A percentile compares a stretch with the other conserved stretches of the same genome.
Conservation (phyloP, 2,113 vertebrate species). For the Malurus alboscapulatus region DNA sequence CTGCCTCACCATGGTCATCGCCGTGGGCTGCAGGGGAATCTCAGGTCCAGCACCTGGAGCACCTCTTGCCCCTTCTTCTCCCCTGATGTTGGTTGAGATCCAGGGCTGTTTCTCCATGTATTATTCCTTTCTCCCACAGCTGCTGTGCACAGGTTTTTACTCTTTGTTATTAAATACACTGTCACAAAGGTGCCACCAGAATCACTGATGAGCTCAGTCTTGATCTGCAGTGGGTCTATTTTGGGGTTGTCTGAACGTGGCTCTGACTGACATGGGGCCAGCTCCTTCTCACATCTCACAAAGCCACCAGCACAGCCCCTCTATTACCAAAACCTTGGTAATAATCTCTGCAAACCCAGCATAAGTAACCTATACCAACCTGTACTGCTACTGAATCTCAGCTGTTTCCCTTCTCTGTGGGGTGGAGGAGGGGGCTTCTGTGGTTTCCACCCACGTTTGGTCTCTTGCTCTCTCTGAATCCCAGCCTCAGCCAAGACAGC, state of each 20-base stretch:
- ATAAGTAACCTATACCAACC: background rate
- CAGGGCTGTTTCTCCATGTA: background rate
- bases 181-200: background rate
- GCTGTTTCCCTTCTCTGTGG: conserved; percentile 42
- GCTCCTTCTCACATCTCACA: background rate
- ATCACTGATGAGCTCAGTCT: background rate
- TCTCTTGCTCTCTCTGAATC: conserved; percentile 59
- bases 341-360: background rate
- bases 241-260: background rate
- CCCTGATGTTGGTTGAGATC: background rate
- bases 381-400: conserved; percentile 12
- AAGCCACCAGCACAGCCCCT: background rate
- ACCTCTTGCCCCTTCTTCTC: background rate
- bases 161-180: background rate
- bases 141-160: background rate
- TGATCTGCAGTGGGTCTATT: background rate
- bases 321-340: background rate
- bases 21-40: background rate
- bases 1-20: no score
- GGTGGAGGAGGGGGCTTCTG: conserved; percentile 59
- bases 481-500: conserved; percentile 46
- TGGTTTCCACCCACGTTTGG: conserved; percentile 63
- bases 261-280: background rate
- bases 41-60: background rate
- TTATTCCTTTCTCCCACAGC: background rate